Evolutionary conservation across 2,113 vertebrate genomes (phyloP).

Genomic region (Entomyzon cyanotis): DNA sequence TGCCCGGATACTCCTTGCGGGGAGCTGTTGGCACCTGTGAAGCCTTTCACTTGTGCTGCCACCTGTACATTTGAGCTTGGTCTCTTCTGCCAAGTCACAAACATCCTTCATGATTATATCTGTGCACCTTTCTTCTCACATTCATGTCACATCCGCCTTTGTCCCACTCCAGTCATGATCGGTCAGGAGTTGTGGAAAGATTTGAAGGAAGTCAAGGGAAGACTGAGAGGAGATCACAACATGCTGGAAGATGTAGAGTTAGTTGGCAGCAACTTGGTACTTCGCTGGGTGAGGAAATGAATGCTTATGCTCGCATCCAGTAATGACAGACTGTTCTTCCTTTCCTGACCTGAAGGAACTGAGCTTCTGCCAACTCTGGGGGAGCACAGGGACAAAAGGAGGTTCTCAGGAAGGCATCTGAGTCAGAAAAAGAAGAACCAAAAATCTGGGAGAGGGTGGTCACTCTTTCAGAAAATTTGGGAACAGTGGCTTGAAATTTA

Average conservation of each 20-base stretch:
- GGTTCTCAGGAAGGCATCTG: not conserved
- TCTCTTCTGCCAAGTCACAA: not conserved
- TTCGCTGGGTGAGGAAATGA: slow-evolving; percentile 26
- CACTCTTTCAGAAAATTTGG: not conserved
- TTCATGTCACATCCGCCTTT: not conserved
- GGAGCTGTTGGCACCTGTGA: not conserved
- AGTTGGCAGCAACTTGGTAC: not conserved
- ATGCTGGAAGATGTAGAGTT: not conserved
- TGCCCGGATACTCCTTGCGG: not conserved
- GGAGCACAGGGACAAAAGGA: not conserved
- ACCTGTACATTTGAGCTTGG: not conserved
- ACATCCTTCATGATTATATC: accelerated
- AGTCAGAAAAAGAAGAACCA: not conserved
- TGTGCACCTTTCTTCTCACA: not conserved
- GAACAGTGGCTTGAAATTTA: not conserved
- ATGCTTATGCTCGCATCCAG: not conserved
- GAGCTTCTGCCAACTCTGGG: slow-evolving; percentile 23
- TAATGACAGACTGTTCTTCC: slow-evolving; percentile 48
- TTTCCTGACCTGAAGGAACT: not conserved
- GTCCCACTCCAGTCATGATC: not conserved
- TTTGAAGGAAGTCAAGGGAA: not conserved
- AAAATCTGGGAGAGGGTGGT: not conserved
- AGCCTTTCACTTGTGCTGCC: not conserved
- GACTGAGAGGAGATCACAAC: not conserved
- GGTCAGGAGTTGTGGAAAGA: not conserved